Evolutionary conservation across 2,888 invertebrate genomes (phyloP), one percentile per base, ranked within the genome.

Genomic region (Hypomecis punctinalis): DNA sequence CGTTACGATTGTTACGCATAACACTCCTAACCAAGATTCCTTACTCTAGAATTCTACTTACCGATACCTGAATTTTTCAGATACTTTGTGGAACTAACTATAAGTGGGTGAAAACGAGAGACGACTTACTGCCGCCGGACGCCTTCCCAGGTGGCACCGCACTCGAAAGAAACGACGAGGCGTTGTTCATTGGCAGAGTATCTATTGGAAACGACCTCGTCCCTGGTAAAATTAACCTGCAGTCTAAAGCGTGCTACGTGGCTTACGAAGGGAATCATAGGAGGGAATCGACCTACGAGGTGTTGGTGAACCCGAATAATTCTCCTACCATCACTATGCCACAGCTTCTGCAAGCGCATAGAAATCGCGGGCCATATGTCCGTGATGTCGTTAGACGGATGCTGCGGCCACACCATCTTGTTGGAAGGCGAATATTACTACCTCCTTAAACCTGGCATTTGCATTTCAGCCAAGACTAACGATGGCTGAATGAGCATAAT

Each of bases 91-190:
- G 51, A 5, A 1, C 37, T 0, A 51, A 51, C n/a, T 39, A 39
- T 5, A 11, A 11, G n/a, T 51, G 51, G 51, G 51, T 51, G 11
- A 11, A 51, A 39, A 11, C 13, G 37, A 35, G 39, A n/a, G 51
- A 9, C 5, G 9, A 37, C 39, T 1, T 8, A 7, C 35, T 51
- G 11, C 51, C 51, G n/a, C 51, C 37, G 6, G n/a, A 51, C 39
- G 51, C 51, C 8, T n/a, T 51, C 7, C 51, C 51, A 6, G 51
- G 37, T 6, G 51, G 51, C 37, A 6, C n/a, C 6, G 11, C 37
- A 5, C 11, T 33, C 23, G 37, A 51, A 11, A 37, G 36, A 7
- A n/a, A 51, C 4, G 6, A 48, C 35, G 48, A 35, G 10, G 10
- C 5, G 5, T 13, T 45, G 13, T 45, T 13, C 45, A 45, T 45